A percentile compares a stretch with the other conserved stretches of the same genome.
Evolutionary conservation across 92 coral and sea anemone species (phyloP).

Genomic region (Zoanthus solanderi): DNA sequence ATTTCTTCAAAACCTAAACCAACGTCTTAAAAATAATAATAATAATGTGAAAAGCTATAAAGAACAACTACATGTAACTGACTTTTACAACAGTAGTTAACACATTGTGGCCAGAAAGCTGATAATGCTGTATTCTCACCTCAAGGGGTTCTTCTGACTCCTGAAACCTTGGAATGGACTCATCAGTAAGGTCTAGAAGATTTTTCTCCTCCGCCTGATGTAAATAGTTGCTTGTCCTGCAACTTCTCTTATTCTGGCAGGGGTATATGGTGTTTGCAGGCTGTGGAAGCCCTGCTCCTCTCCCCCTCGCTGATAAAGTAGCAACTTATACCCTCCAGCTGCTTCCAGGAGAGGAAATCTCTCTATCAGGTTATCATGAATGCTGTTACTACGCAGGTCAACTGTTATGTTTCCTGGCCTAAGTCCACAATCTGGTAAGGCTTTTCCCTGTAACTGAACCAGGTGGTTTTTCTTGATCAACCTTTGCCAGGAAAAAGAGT

Average conservation of each 20-base stretch:
- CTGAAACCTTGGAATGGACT: slow-evolving; percentile 2
- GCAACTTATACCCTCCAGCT: slow-evolving; percentile 65
- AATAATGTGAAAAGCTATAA: neutral
- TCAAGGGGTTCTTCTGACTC: slow-evolving; percentile 12
- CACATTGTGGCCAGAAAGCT: neutral
- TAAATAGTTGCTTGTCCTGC: slow-evolving; percentile 59
- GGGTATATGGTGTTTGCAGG: slow-evolving; percentile 39
- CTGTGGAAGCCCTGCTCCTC: slow-evolving; percentile 58
- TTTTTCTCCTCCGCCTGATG: slow-evolving; percentile 48
- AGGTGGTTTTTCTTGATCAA: slow-evolving; percentile 54
- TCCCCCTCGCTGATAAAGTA: slow-evolving; percentile 58
- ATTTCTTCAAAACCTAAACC: neutral
- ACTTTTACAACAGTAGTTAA: neutral
- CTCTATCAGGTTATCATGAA: slow-evolving; percentile 38
- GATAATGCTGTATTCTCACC: slow-evolving; percentile 2
- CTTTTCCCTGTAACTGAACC: slow-evolving; percentile 28
- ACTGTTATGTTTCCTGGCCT: slow-evolving; percentile 56
- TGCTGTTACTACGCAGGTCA: slow-evolving; percentile 37
- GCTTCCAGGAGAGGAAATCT: slow-evolving; percentile 47
- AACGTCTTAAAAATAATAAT: neutral
- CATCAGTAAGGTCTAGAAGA: slow-evolving; percentile 10
- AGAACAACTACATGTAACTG: neutral
- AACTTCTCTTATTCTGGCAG: slow-evolving; percentile 56
- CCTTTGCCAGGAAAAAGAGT: slow-evolving; percentile 50
- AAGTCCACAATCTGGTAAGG: slow-evolving; percentile 53